Evolutionary conservation across 2,888 invertebrate genomes (phyloP), one percentile per base, ranked within the genome.

Genomic region (Nemapogon koenigi): DNA sequence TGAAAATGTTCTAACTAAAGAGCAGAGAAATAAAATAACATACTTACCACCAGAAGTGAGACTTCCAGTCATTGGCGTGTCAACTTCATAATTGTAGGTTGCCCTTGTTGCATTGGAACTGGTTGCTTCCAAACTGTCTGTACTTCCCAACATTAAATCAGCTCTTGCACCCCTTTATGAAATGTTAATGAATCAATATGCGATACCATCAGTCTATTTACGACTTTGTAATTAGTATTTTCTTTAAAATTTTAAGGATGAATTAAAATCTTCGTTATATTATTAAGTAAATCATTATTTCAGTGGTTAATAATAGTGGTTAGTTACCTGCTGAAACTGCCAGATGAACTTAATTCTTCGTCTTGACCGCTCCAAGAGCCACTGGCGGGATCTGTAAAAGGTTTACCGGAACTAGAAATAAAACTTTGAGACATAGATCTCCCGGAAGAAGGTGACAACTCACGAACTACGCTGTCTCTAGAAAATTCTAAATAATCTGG

Each of bases 51-150:
- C 80, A 61, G 91, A 91, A 14, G 91, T 91, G 38, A 91, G 84
- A 61, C 91, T 91, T 38, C 91, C 90, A 1, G 91, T 91, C 87
- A 91, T 90, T 26, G 90, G 85, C 0, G 91, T 92, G 54, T 91
- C 91, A 0, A 88, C 88, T 62, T 91, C 91, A 47, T 88, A 90
- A 57, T 90, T 90, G 55, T 89, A 90, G 1, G 91, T 91, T 8
- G 91, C 91, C 49, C 91, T 85, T 2, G 91, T 91, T 0, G 89
- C 90, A 31, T 87, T 86, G 1, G 90, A 89, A 48, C 90, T 90
- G 6, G 90, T 88, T 2, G 86, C 87, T 52, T 91, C 91, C 37
- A 90, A 58, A 46, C 88, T 89, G 46, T 88, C 88, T 0, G 86
- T 87, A 51, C 88, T 88, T 31, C 86, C 86, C 52, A 86, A 49